phyloP scores from a whole-genome alignment of 2,113 vertebrate species.

The Antechinus stuartii region DNA sequence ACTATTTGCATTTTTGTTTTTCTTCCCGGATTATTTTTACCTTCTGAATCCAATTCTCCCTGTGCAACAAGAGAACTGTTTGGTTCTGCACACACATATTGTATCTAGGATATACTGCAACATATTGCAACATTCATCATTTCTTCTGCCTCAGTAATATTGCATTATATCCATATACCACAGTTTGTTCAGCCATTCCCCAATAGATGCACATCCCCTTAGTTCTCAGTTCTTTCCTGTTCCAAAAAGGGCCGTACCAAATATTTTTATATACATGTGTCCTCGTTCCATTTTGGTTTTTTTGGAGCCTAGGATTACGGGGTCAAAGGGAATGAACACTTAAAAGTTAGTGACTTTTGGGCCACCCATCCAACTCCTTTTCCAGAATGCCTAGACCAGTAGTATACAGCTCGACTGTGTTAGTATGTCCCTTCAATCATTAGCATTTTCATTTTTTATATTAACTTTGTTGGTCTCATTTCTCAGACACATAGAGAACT shows the following conservation, averaged over 20 bases:
- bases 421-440: neutral
- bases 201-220: too few relatives aligned
- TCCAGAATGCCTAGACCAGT: neutral
- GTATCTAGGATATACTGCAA: too few relatives aligned
- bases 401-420: neutral
- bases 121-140: neutral
- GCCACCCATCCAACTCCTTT: neutral
- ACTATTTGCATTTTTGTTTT: too few relatives aligned
- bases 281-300: neutral
- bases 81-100: too few relatives aligned
- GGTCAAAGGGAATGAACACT: neutral
- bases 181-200: neutral
- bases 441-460: neutral
- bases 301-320: neutral
- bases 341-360: neutral
- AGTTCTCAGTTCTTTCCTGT: too few relatives aligned
- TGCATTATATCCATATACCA: neutral
- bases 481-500: neutral
- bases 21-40: too few relatives aligned
- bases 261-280: neutral
- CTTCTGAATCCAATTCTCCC: too few relatives aligned
- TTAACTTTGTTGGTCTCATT: neutral
- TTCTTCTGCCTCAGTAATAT: neutral
- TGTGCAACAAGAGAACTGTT: too few relatives aligned
- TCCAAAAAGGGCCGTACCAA: too few relatives aligned